Percentiles rank a stretch among this genome's conserved stretches.
phyloP scores from a whole-genome alignment of 2,888 invertebrate species.

The Philopedon plagiatum region DNA sequence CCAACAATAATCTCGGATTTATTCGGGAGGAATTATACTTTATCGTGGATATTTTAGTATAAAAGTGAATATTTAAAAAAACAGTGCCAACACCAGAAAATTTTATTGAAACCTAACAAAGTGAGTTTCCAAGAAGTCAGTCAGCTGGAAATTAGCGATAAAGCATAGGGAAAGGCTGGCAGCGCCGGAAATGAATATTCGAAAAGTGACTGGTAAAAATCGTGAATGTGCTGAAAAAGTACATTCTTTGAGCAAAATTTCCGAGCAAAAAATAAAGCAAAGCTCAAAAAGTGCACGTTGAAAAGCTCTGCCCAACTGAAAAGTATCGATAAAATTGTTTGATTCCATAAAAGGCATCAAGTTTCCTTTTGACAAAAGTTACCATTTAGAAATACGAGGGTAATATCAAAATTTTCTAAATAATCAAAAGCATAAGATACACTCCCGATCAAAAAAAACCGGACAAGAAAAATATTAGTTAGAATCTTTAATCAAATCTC shows the following conservation, averaged over 20 bases:
- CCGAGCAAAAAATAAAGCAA: background rate
- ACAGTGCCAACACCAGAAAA: background rate
- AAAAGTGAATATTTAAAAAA: background rate
- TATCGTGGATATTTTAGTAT: no score
- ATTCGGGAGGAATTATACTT: background rate
- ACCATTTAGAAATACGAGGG: no score
- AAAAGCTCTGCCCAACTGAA: constrained; percentile 8
- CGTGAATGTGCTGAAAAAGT: background rate
- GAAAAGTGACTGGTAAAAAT: constrained; percentile 23
- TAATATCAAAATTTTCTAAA: no score
- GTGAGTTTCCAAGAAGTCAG: constrained; percentile 28
- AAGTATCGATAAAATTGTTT: constrained; percentile 14
- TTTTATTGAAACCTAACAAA: background rate
- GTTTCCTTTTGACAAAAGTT: background rate
- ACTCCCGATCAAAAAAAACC: no score
- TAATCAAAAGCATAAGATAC: no score
- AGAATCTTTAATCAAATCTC: no score
- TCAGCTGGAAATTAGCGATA: constrained; percentile 39
- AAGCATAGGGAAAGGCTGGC: constrained; percentile 18
- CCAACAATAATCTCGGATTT: constrained; percentile 4
- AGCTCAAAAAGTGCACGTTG: background rate
- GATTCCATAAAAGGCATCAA: background rate
- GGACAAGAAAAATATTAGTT: no score
- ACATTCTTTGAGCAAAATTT: constrained; percentile 1
- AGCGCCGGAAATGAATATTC: constrained; percentile 37